Conservation (phyloP, 2,797 vertebrate genomes). For the Bradypodion ventrale region DNA sequence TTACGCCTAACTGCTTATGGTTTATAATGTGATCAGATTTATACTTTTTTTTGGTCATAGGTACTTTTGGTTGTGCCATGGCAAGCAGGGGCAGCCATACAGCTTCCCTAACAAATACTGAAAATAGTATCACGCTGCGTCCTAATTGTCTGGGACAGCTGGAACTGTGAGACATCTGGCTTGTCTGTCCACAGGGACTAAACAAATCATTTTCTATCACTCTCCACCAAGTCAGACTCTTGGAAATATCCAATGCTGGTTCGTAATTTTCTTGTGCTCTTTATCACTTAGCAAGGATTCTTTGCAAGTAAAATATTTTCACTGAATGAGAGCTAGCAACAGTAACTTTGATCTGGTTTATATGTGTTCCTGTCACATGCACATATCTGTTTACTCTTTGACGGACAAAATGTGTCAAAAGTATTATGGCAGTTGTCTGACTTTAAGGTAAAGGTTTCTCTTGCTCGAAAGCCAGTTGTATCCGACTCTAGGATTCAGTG, state of each 20-base stretch:
- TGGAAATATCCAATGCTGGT: constrained; percentile 59
- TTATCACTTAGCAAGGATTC: constrained; percentile 43
- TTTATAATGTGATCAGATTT: background rate
- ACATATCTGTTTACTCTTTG: background rate
- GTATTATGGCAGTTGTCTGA: background rate
- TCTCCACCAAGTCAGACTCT: constrained; percentile 49
- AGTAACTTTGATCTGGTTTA: background rate
- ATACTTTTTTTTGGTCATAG: background rate
- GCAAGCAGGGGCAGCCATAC: background rate
- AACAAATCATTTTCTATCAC: constrained; percentile 65
- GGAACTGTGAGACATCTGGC: constrained; percentile 65
- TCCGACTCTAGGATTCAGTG: too few relatives aligned
- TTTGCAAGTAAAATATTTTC: constrained; percentile 36
- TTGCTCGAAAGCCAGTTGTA: too few relatives aligned
- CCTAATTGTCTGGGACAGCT: constrained; percentile 35
- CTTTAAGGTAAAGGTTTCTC: background rate
- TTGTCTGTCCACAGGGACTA: constrained; percentile 49
- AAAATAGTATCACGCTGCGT: constrained; percentile 15
- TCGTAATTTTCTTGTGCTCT: constrained; percentile 47
- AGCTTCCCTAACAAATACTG: background rate
- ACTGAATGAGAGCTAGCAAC: background rate
- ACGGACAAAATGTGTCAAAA: background rate
- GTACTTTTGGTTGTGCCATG: background rate
- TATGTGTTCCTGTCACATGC: background rate
- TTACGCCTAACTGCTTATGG: background rate